Evolutionary conservation across 1,140 invertebrate genomes (phyloP).

Genomic region (Euglossa dilemma): DNA sequence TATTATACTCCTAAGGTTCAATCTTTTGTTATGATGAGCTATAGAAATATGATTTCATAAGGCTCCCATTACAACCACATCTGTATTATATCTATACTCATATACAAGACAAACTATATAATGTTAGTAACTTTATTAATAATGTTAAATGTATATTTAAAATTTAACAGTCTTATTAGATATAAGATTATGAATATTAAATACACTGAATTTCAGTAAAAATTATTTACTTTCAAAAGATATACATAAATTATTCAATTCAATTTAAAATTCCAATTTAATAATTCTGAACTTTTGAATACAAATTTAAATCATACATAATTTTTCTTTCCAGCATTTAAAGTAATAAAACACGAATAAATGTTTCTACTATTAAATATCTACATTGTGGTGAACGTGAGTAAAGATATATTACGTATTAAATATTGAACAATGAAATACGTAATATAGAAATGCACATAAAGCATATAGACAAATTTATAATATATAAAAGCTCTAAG

Average conservation of each 20-base stretch:
- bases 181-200: not conserved
- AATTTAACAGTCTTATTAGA: not conserved
- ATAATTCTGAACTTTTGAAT: not conserved
- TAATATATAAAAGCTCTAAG: slow-evolving; percentile 1
- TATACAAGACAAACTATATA: not conserved
- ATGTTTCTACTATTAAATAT: not conserved
- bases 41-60: slow-evolving; percentile 76
- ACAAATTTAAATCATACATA: not conserved
- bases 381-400: not conserved
- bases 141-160: slow-evolving; percentile 8
- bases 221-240: not conserved
- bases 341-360: not conserved
- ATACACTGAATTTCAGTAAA: not conserved
- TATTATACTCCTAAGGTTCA: slow-evolving; percentile 58
- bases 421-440: not conserved
- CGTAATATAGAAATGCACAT: not conserved
- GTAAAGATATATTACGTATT: not conserved
- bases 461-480: not conserved
- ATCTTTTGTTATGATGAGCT: slow-evolving; percentile 67
- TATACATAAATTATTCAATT: not conserved
- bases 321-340: not conserved
- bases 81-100: not conserved
- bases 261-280: not conserved
- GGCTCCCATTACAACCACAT: slow-evolving; percentile 21
- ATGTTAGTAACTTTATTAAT: not conserved